Evolutionary conservation across 2,888 invertebrate species (phyloP).

Genomic region (Parnassius orleans): DNA sequence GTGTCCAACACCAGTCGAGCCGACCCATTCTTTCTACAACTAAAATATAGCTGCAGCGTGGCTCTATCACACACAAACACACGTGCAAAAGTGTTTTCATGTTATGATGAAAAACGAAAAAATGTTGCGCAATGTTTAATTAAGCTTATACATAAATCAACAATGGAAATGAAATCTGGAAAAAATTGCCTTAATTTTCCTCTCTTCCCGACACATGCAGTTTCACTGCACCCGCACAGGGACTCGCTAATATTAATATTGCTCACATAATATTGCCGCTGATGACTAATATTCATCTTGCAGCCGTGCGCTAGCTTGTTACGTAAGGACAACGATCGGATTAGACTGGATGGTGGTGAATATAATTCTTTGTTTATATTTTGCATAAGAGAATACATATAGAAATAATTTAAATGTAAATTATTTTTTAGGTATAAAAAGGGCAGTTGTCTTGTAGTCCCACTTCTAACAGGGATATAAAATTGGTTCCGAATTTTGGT

Average conservation of each 20-base stretch:
- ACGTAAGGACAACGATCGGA: slow-evolving; percentile 20
- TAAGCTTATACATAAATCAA: slow-evolving; percentile 5
- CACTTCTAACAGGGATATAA: no score
- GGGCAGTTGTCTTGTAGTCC: no score
- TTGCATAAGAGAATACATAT: not conserved
- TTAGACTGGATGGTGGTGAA: slow-evolving; percentile 9
- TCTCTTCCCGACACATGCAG: slow-evolving; percentile 10
- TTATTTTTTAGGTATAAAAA: no score
- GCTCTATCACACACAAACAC: no score
- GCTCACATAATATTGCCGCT: slow-evolving; percentile 25
- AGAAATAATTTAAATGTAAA: no score
- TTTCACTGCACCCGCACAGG: slow-evolving; percentile 13
- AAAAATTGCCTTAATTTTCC: slow-evolving; percentile 25
- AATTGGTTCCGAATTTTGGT: no score
- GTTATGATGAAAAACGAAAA: no score
- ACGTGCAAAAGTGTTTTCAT: no score
- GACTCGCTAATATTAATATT: slow-evolving; percentile 24
- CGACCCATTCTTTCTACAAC: no score
- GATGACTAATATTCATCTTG: slow-evolving; percentile 29
- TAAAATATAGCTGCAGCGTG: no score
- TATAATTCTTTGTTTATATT: not conserved
- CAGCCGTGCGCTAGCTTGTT: slow-evolving; percentile 23
- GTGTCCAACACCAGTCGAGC: no score
- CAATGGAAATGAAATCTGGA: slow-evolving; percentile 12
- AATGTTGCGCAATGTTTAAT: no score